Base-by-base conservation (phyloP, 2,113 vertebrate genomes). In the Herpetotheres cachinnans region DNA sequence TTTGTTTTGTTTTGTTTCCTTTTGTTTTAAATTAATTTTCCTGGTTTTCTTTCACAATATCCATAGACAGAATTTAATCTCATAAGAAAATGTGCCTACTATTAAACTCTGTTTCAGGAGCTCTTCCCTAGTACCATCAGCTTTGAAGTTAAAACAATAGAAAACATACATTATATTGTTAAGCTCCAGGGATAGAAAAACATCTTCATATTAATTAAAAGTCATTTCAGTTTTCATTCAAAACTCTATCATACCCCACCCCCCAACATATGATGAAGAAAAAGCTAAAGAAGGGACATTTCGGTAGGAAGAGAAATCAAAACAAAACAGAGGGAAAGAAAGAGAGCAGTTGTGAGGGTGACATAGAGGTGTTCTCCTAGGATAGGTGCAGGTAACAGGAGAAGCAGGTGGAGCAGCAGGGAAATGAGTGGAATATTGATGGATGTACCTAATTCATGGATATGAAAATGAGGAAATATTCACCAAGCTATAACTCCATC, bases 261-360 rank as follows among this genome's bases (percentile, higher is more conserved):
- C 7, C 20, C 6, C 12, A 79, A 50, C 3, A 55, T 63, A 16
- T 24, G n/a, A 38, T 46, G 29, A 83, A 32, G 30, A 40, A 56
- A 61, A 84, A 44, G 5, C 3, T 42, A 66, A 59, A 61, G 3
- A 67, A 58, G 4, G 62, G 26, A 27, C 11, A 44, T 34, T 71
- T 71, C 40, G 1, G 4, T n/a, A 62, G 18, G 5, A 66, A 66
- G 20, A 69, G 9, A 49, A 44, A 32, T 17, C 12, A 38, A 78
- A 79, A 10, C 1, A 49, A 65, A 63, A 26, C 2, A 52, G 29
- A 44, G 66, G 10, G 1, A 36, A 73, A 18, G 8, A 29, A 63
- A 59, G 4, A 3, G 7, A 49, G 6, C 0, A 5, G 5, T 50
- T 67, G 21, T 4, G 0, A 63, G 17, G 7, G 4, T 26, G 16